phyloP scores from a whole-genome alignment of 2,797 vertebrate species.

The Cirrhinus molitorella region DNA sequence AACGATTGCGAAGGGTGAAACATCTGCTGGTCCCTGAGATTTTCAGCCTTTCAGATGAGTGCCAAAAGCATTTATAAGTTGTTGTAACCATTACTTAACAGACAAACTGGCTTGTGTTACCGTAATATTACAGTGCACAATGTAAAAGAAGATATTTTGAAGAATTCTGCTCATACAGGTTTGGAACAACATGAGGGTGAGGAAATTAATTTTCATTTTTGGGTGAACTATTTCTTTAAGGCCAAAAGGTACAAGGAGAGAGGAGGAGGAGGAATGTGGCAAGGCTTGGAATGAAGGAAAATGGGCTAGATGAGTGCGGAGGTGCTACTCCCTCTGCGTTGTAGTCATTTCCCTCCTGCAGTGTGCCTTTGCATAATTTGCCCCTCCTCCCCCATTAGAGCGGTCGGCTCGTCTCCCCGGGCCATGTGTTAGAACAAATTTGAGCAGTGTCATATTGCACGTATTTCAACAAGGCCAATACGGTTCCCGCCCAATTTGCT shows the following conservation, averaged over 20 bases:
- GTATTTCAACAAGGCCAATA: slow-evolving; percentile 77
- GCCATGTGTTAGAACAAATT: slow-evolving; percentile 85
- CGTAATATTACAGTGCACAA: not conserved
- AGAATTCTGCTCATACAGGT: not conserved
- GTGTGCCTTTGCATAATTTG: slow-evolving; percentile 79
- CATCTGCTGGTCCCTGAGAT: slow-evolving; percentile 27
- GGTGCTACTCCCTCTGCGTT: slow-evolving; percentile 52
- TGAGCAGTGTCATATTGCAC: slow-evolving; percentile 84
- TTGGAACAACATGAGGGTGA: not conserved
- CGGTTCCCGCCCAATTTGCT: slow-evolving; percentile 77
- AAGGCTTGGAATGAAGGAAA: slow-evolving; percentile 1
- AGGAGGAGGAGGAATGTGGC: not conserved
- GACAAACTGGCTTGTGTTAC: not conserved
- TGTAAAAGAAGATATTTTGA: not conserved
- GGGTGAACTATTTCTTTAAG: not conserved
- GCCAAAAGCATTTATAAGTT: slow-evolving; percentile 4
- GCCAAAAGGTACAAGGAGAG: slow-evolving; percentile 5
- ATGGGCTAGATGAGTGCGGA: slow-evolving; percentile 51
- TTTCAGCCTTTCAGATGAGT: slow-evolving; percentile 3
- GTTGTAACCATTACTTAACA: not conserved
- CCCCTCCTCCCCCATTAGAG: slow-evolving; percentile 81
- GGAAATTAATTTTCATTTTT: not conserved
- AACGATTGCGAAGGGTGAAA: slow-evolving; percentile 18
- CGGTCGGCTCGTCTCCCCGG: slow-evolving; percentile 60
- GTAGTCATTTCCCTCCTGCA: slow-evolving; percentile 68